Evolutionary conservation across 2,888 invertebrate species (phyloP), one percentile per base, ranked within the genome.

Genomic region (Malthinus seriepunctatus): DNA sequence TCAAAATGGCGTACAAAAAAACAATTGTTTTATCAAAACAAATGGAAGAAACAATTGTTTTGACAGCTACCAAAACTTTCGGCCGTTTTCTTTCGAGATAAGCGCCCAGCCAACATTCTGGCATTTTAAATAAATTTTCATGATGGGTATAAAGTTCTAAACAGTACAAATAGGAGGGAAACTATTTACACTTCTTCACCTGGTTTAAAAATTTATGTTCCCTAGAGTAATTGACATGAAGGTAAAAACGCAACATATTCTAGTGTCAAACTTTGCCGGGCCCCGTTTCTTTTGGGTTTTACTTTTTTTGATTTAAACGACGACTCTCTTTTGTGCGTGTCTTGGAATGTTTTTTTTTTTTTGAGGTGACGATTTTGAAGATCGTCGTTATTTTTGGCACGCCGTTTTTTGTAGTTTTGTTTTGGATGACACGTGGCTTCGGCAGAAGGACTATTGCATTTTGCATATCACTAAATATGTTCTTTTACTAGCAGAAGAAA

Each of bases 161-260:
- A 62, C 60, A 59, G 63, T 52, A 59, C 49, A 53, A 55, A 42
- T 23, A 54, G 62, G 62, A 56, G 60, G 53, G 63, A 66, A 52
- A 62, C 59, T 67, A 66, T 65, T 64, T 63, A 67, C 66, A 66
- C 59, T 62, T 66, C 64, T 63, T 66, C 64, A 64, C 64, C 63
- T 70, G 75, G 74, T 66, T 84, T 83, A 83, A 83, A 83, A 76
- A 76, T 83, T 69, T 82, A 86, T 89, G 88, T 88, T 88, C 88
- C 88, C 88, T 88, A 88, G 84, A 87, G 83, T 89, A 89, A 89
- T 89, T 89, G 88, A 89, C 89, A 87, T 88, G 86, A 87, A 88
- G 85, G 85, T 76, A 85, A 85, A 42, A 78, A 78, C 78, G 76
- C 76, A 81, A 86, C 84, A 74, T 74, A 67, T 73, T 64, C 60